phyloP scores from a whole-genome alignment of 2,113 vertebrate genomes.

The Gymnobelideus leadbeateri region DNA sequence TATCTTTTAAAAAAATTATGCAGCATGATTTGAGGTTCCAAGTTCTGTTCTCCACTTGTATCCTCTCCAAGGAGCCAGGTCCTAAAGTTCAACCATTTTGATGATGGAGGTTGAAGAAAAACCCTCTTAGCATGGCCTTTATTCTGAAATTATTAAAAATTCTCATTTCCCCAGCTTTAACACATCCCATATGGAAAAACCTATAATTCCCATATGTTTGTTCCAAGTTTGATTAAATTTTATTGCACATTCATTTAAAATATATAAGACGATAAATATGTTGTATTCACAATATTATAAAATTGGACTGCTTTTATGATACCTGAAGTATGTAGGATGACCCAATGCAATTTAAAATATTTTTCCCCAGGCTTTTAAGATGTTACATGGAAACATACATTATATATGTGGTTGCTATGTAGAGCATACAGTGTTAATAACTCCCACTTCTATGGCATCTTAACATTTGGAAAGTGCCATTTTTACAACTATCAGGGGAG shows the following conservation, averaged over 20 bases:
- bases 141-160: conserved; percentile 5
- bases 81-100: not conserved
- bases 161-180: not conserved
- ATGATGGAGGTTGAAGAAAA: not conserved
- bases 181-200: not conserved
- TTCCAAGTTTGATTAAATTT: conserved; percentile 4
- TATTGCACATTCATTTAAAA: conserved; percentile 18
- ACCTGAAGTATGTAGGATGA: not conserved
- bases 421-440: not conserved
- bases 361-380: not conserved
- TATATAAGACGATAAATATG: not conserved
- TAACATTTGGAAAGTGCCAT: not conserved
- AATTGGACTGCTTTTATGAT: not conserved
- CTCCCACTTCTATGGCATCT: not conserved
- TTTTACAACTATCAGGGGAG: not conserved
- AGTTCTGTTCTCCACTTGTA: not conserved
- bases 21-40: not conserved
- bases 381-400: not conserved
- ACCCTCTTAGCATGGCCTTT: not conserved
- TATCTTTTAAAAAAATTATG: not conserved
- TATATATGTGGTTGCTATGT: not conserved
- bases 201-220: conserved; percentile 3
- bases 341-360: not conserved
- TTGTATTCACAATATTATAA: not conserved
- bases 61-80: not conserved